Evolutionary conservation across 37 sponge, comb jelly and placozoan species (phyloP).

Genomic region (Oopsacas minuta): DNA sequence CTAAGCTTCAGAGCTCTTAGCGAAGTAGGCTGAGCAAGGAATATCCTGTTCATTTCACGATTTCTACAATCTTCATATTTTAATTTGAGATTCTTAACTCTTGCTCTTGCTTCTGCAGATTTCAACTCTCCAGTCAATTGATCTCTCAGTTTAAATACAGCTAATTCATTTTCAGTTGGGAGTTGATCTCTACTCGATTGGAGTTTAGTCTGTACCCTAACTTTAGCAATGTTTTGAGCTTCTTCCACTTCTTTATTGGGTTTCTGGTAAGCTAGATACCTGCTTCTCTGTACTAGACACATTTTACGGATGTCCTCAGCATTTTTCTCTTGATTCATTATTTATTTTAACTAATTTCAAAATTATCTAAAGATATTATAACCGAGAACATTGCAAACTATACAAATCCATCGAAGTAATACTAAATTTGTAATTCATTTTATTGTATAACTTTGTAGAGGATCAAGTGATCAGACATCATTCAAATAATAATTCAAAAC

Average conservation of each 20-base stretch:
- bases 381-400: no score
- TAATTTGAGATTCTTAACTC: background rate
- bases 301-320: background rate
- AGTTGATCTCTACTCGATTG: background rate
- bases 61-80: background rate
- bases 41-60: background rate
- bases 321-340: background rate
- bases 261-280: background rate
- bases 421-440: no score
- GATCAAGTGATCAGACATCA: no score
- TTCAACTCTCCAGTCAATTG: background rate
- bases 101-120: background rate
- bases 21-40: background rate
- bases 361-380: no score
- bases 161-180: background rate
- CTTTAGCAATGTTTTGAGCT: background rate
- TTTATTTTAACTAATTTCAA: no score
- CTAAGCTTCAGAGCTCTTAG: conserved; percentile 1
- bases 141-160: background rate
- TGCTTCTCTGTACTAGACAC: background rate
- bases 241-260: background rate
- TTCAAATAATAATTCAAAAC: background rate
- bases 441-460: no score
- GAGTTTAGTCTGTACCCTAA: background rate
- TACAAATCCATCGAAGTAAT: no score